Evolutionary conservation across 2,113 vertebrate species (phyloP).

Genomic region (Rhombomys opimus): DNA sequence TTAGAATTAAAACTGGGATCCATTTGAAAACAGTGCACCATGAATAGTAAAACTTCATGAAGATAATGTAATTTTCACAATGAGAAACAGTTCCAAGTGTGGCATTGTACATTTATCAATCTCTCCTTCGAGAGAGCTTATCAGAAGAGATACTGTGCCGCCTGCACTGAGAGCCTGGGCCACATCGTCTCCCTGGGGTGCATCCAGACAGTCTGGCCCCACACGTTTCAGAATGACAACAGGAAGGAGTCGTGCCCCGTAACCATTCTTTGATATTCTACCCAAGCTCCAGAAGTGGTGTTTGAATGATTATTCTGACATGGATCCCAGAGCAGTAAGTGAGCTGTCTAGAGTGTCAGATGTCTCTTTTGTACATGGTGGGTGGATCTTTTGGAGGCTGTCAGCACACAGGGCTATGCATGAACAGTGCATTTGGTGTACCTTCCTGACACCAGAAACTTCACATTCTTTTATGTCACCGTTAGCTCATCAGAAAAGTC

Average conservation of each 20-base stretch:
- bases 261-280: neutral
- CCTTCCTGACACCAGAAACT: neutral
- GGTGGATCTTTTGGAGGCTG: neutral
- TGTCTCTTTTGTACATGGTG: accelerated
- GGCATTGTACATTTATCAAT: too few species aligned
- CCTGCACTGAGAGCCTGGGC: accelerated
- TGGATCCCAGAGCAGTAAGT: accelerated
- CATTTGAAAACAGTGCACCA: neutral
- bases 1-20: slow-evolving; percentile 34
- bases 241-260: neutral
- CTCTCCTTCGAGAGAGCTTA: neutral
- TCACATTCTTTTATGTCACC: neutral
- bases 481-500: neutral
- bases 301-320: neutral
- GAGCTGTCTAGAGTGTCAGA: neutral
- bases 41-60: neutral
- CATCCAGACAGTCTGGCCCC: neutral
- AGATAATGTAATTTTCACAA: slow-evolving; percentile 5
- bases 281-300: neutral
- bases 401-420: neutral
- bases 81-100: neutral
- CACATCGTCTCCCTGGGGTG: neutral
- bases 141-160: accelerated
- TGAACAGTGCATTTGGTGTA: neutral
- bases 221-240: neutral